phyloP scores from a whole-genome alignment of 2,888 invertebrate species.

The Seladonia tumulorum region DNA sequence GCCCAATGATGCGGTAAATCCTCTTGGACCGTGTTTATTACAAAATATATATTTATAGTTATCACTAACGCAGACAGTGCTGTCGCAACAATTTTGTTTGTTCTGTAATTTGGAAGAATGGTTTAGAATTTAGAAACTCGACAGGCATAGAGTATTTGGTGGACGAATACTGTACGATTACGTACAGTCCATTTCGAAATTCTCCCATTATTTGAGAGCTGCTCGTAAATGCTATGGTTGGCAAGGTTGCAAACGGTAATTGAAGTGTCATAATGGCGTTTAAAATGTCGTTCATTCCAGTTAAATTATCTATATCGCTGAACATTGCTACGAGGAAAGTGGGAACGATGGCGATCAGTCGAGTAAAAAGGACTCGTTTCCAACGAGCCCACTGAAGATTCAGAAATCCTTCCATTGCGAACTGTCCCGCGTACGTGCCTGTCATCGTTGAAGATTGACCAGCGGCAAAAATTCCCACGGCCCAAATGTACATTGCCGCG shows the following conservation, averaged over 20 bases:
- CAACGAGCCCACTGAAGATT: constrained; percentile 94
- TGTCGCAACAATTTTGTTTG: constrained; percentile 89
- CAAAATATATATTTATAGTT: constrained; percentile 92
- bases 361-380: constrained; percentile 93
- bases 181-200: constrained; percentile 92
- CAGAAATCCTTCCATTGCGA: constrained; percentile 95
- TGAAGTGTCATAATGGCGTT: constrained; percentile 95
- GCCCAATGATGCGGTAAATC: constrained; percentile 84
- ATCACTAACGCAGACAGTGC: constrained; percentile 90
- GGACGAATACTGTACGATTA: constrained; percentile 57
- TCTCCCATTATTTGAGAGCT: constrained; percentile 92
- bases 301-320: constrained; percentile 89
- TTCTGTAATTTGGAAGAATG: constrained; percentile 84
- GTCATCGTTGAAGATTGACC: constrained; percentile 95
- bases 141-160: not conserved
- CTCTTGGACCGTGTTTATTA: constrained; percentile 87
- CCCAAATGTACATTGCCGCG: constrained; percentile 94
- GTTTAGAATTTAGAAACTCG: not conserved
- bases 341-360: constrained; percentile 92
- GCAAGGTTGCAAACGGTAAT: constrained; percentile 94
- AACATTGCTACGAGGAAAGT: constrained; percentile 90
- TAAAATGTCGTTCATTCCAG: constrained; percentile 92
- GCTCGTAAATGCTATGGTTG: constrained; percentile 94
- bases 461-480: constrained; percentile 92
- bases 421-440: constrained; percentile 93